These are phyloP conservation scores for Peromyscus californicus DNA, from an alignment of 2,113 vertebrate genomes.

Conservation along the genomic window DNA sequence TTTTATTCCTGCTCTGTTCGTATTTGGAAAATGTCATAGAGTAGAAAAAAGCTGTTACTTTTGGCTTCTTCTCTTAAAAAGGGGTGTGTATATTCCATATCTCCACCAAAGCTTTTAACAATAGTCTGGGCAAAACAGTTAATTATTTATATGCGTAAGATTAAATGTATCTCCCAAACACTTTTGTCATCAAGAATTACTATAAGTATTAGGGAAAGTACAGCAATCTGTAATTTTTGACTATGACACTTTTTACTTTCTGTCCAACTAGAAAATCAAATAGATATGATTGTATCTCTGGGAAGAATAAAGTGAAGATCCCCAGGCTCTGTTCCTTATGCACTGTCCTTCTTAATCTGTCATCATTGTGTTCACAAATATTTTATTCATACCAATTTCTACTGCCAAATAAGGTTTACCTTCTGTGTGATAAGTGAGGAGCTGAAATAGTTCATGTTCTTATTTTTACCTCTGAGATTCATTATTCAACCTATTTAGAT, in stretches of 20 bases:
- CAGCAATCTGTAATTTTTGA: background rate
- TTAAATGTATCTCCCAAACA: background rate
- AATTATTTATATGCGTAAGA: constrained; percentile 48
- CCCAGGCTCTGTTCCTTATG: background rate
- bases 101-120: background rate
- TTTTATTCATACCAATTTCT: constrained; percentile 27
- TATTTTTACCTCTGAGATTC: constrained; percentile 19
- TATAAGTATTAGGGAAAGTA: background rate
- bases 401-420: background rate
- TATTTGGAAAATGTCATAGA: constrained; percentile 23
- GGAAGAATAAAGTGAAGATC: background rate
- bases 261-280: constrained; percentile 24
- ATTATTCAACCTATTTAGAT: constrained; percentile 21
- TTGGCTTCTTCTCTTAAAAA: constrained; percentile 31
- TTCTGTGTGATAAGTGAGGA: background rate
- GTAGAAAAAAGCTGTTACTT: background rate
- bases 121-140: background rate
- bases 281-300: background rate
- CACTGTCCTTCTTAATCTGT: background rate
- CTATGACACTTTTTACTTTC: background rate
- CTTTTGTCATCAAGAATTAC: background rate
- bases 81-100: background rate
- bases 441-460: background rate
- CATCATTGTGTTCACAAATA: background rate
- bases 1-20: background rate